These are phyloP conservation scores for Scrobipalpa costella DNA, from an alignment of 2,888 invertebrate species.

Conservation along the genomic window DNA sequence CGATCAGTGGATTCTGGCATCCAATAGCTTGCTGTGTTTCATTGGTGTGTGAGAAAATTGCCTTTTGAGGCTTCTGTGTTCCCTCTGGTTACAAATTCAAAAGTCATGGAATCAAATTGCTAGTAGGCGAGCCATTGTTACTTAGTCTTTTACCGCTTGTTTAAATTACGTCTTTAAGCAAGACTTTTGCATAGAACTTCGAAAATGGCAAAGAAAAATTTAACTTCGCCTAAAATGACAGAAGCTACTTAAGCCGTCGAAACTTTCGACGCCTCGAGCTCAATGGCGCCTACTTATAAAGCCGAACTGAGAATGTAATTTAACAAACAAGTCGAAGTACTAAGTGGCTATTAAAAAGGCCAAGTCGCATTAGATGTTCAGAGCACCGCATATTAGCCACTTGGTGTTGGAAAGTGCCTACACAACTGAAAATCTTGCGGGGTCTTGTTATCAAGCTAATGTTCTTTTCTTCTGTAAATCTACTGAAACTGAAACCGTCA, in stretches of 20 bases:
- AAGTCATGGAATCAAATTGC: no score
- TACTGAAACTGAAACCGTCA: no score
- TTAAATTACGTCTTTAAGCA: background rate
- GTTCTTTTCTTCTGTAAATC: no score
- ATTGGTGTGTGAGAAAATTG: no score
- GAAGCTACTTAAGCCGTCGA: background rate
- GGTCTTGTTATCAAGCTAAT: background rate
- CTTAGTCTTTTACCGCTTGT: no score
- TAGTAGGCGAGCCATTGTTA: no score
- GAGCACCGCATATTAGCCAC: background rate
- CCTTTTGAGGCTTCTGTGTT: no score
- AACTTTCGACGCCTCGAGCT: background rate
- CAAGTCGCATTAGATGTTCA: conserved; percentile 1
- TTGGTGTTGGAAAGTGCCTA: background rate
- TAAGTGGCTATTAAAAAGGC: conserved; percentile 1
- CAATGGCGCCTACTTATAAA: background rate
- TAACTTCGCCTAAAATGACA: no score
- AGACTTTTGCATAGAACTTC: background rate
- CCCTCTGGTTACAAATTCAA: no score
- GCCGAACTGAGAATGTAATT: conserved; percentile 2
- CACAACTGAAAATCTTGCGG: background rate
- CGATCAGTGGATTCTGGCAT: no score
- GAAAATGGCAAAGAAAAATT: no score
- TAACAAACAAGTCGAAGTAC: conserved; percentile 3
- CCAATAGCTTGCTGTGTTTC: no score